Conservation (phyloP, 2,113 vertebrate genomes). For the Phyllopteryx taeniolatus region DNA sequence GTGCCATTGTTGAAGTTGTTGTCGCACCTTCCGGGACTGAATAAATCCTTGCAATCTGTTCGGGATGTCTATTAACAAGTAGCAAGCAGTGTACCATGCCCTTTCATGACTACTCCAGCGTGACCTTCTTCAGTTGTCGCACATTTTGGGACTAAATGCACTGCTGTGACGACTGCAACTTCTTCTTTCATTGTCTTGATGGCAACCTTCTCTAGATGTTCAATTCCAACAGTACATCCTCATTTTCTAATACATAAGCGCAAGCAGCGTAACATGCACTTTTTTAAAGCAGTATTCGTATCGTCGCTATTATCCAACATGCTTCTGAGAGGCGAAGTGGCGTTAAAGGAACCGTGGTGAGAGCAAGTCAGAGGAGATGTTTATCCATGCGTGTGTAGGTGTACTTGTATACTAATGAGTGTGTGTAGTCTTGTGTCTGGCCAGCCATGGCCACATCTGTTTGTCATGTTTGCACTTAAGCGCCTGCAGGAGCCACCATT, state of each 20-base stretch:
- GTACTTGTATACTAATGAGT: slow-evolving; percentile 9
- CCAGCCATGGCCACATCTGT: slow-evolving; percentile 69
- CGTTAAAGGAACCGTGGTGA: not conserved
- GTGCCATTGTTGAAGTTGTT: no score
- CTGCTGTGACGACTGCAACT: not conserved
- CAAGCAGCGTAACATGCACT: not conserved
- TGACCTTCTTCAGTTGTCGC: not conserved
- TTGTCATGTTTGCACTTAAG: slow-evolving; percentile 77
- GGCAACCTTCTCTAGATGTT: not conserved
- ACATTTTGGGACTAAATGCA: not conserved
- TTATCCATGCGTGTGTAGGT: slow-evolving; percentile 13
- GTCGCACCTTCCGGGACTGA: no score
- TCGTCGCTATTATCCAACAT: not conserved
- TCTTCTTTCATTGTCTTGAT: not conserved
- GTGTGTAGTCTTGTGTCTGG: slow-evolving; percentile 40
- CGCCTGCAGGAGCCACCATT: slow-evolving; percentile 63
- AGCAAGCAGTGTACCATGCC: no score
- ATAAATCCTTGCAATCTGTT: no score
- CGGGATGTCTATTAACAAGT: no score
- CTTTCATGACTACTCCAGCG: no score
- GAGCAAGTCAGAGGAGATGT: not conserved
- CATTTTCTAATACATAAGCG: not conserved
- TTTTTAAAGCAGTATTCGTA: not conserved
- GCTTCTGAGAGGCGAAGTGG: not conserved
- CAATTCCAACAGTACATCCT: not conserved